Evolutionary conservation across 2,797 vertebrate genomes (phyloP), one percentile per base, ranked within the genome.

Genomic region (Lagodon rhomboides): DNA sequence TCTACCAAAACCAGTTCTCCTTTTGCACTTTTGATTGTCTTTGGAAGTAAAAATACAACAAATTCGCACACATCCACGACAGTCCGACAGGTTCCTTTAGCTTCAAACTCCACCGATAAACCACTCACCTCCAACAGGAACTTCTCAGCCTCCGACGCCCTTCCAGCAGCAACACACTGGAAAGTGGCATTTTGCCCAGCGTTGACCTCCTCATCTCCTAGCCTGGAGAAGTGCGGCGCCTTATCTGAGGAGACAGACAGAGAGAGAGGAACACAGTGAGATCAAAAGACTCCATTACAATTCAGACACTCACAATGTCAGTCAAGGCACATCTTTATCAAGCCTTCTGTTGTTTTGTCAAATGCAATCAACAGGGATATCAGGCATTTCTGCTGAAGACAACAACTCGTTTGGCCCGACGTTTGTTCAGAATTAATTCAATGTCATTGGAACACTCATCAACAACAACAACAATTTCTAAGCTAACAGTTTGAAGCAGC

Each of bases 151-250:
- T 99, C 98, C 0, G 96, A 93, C 0, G 97, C 96, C 60, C 97
- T 95, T 74, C 98, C 98, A 0, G 97, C 94, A 0, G 98, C 98
- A 90, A 98, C 97, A 2, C 98, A 99, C 88, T 98, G 98, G 91
- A 99, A 99, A 16, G 97, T 97, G 74, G 97, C 98, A 0, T 99
- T 99, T 86, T 99, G 98, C 63, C 97, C 98, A 0, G 97, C 97
- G 0, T 99, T 99, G 86, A 99, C 97, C 94, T 99, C 98, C 92
- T 98, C 97, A 0, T 99, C 98, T 0, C 97, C 98, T 68, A 99
- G 95, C 78, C 97, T 96, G 69, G 97, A 98, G 92, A 99, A 99
- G 87, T 99, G 98, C 0, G 98, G 97, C 0, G 98, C 97, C 93
- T 99, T 99, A 17, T 97, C 98, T 99, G 82, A 75, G 88, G 0